Base-by-base conservation (phyloP, 2,797 vertebrate genomes). In the Enteromius radiatus region DNA sequence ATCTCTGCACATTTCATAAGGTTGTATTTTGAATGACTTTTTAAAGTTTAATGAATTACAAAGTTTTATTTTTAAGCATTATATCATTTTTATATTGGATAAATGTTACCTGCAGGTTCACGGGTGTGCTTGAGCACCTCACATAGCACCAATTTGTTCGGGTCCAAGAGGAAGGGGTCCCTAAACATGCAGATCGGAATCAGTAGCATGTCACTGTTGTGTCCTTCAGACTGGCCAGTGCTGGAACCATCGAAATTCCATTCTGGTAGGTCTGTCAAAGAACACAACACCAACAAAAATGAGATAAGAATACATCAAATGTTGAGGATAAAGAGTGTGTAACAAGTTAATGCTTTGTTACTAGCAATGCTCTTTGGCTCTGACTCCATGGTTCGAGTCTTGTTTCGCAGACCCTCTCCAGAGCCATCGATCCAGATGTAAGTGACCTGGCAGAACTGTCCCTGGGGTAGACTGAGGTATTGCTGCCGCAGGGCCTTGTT, bases 101-200 rank as follows among this genome's bases (percentile, higher is more conserved):
- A n/a, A n/a, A 8, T 5, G 43, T 14, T 83, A 97, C 97, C 96
- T 89, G 96, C 92, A 0, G 95, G 94, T 19, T 90, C 85, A 9
- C 92, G 91, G 92, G 96, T 93, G 89, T 95, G 94, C 19, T 96
- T 95, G 21, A 96, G 86, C 80, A 97, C 97, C 52, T 98, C 96
- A 0, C 97, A 98, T 76, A 98, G 90, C 61, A 98, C 96, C 84
- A 98, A 91, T 83, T 98, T 98, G 93, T 98, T 97, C 52, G 96
- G 96, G 86, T 97, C 95, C 8, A 95, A 88, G 47, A 86, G 92
- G 82, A 98, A 96, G 0, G 96, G 97, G 84, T 98, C 96, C 76
- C 93, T 93, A 90, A 98, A 97, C 92, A 98, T 96, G 80, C 86
- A 0, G 5, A 96, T 92, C 0, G 97, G 97, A 49, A 96, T 59